Conservation (phyloP, 2,888 invertebrate species). For the Agonopterix alstromeriana region DNA sequence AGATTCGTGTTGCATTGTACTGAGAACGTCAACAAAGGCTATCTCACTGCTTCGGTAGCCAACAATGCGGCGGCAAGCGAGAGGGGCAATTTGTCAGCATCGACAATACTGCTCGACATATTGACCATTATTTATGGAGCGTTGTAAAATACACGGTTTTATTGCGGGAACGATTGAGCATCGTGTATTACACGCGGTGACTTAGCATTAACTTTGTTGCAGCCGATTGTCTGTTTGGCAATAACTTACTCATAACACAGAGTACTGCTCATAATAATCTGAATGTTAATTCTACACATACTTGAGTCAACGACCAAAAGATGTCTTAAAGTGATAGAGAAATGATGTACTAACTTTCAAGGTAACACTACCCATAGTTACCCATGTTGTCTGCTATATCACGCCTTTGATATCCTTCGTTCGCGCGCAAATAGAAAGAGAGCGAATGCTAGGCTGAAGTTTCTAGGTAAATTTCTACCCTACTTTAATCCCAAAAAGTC, state of each 20-base stretch:
- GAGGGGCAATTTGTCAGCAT: constrained; percentile 71
- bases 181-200: constrained; percentile 64
- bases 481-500: too few relatives aligned
- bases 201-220: constrained; percentile 54
- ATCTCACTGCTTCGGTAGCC: constrained; percentile 47
- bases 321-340: too few relatives aligned
- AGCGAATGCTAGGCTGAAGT: too few relatives aligned
- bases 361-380: too few relatives aligned
- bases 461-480: too few relatives aligned
- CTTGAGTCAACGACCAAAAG: too few relatives aligned
- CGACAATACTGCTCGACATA: constrained; percentile 71
- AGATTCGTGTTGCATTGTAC: constrained; percentile 49
- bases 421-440: too few relatives aligned
- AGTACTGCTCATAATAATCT: neutral
- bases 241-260: too few relatives aligned
- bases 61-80: constrained; percentile 67
- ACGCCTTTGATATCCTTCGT: too few relatives aligned
- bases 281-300: too few relatives aligned
- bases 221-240: constrained; percentile 18
- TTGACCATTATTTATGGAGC: constrained; percentile 75
- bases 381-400: too few relatives aligned
- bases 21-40: constrained; percentile 46
- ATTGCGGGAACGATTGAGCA: constrained; percentile 68
- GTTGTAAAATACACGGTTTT: constrained; percentile 65
- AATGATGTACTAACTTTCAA: too few relatives aligned